phyloP scores from a whole-genome alignment of 2,797 vertebrate genomes.

The Lepilemur septentrionalis region DNA sequence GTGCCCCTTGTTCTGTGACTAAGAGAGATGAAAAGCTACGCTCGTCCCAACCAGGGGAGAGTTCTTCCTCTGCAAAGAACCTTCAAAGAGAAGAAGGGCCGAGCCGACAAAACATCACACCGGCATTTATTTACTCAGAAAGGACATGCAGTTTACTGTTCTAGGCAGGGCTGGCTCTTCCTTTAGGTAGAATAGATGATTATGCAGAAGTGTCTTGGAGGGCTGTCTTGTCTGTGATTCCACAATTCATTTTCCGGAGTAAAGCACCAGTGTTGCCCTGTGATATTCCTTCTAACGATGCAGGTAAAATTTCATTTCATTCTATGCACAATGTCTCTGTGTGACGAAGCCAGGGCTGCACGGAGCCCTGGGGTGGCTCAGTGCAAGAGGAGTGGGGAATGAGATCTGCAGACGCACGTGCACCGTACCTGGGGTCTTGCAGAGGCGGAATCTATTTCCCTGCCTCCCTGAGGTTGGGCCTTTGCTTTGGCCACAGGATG shows the following conservation, averaged over 20 bases:
- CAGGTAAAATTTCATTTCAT: not conserved
- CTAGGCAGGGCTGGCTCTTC: not conserved
- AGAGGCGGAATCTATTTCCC: not conserved
- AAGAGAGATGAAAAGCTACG: not conserved
- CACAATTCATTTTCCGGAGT: not conserved
- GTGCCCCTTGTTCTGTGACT: not conserved
- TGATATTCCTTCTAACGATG: not conserved
- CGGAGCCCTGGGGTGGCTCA: accelerated
- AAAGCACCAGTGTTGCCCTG: too few relatives aligned
- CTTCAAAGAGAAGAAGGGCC: too few relatives aligned
- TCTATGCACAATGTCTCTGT: not conserved
- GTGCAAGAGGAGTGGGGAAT: not conserved
- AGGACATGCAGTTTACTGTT: not conserved
- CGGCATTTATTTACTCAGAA: not conserved
- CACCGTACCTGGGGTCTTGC: not conserved
- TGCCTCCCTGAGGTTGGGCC: accelerated
- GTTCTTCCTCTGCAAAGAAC: not conserved
- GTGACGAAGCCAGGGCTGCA: not conserved
- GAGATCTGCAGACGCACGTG: accelerated
- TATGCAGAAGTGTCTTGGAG: not conserved
- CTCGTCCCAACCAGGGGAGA: accelerated
- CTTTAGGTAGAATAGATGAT: not conserved
- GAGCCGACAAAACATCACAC: not conserved
- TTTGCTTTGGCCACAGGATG: too few relatives aligned
- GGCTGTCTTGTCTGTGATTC: not conserved